Base-by-base conservation (phyloP, 2,888 invertebrate species). In the Drosophila silvestris region DNA sequence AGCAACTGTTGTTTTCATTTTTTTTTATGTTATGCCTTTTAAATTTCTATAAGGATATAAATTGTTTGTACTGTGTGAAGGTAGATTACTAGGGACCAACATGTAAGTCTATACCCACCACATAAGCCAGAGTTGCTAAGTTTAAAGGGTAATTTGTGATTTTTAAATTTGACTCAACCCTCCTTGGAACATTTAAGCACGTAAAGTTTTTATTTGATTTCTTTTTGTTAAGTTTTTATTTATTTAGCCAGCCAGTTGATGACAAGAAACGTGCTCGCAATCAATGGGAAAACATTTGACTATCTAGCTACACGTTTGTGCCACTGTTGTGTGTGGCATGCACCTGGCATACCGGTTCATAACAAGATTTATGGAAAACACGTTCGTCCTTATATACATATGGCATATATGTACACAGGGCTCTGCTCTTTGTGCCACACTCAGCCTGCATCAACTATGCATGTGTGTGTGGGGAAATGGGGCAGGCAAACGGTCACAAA, bases 401-500 rank as follows among this genome's bases (percentile, higher is more conserved):
- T 41, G 60, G 44, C 26, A 19, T 12, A 37, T 9, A n/a, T 5
- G 26, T 19, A 61, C 16, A 37, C 16, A 51, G 30, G 32, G 16
- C 28, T 33, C 61, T 51, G 35, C n/a, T 53, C 9, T 35, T 39
- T 70, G 37, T 37, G 14, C 53, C 35, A 22, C 53, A 19, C 41
- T 35, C 52, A 19, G 58, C 30, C 53, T 30, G 62, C 62, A 50
- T 28, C 47, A 44, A 14, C 32, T 57, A 53, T 59, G n/a, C 39
- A 52, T 62, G 56, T 71, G 58, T 39, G 33, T 60, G 52, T 32
- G 50, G 41, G 47, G n/a, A 37, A 39, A 32, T 59, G 39, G 61
- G 33, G 22, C 58, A 47, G n/a, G 30, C 28, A 54, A 39, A 39
- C 57, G 74, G 50, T 28, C 60, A 61, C 68, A 80, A 76, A 66